Base-by-base conservation (phyloP, 1,140 invertebrate species). In the Drosophila tsacasi region DNA sequence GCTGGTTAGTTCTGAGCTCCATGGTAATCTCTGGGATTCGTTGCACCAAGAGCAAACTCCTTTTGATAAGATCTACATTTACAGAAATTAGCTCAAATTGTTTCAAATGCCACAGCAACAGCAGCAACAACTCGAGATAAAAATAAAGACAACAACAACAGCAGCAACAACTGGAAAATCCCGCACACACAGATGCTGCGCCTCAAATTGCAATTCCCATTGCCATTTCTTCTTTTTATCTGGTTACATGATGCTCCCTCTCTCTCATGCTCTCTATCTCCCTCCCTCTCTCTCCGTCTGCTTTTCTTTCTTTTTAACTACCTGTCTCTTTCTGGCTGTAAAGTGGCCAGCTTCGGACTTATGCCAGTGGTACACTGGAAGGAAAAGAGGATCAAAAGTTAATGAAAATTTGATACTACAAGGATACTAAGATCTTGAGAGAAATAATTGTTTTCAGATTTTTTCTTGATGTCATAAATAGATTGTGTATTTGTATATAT, bases 31-130 rank as follows among this genome's bases (percentile, higher is more conserved):
- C 54, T 52, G 46, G 30, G 27, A 19, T 32, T 35, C 57, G 39
- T n/a, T 44, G n/a, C 57, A 32, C 37, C 19, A 37, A 63, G 10
- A 61, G 15, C 21, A n/a, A 69, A 52, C 47, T 72, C 67, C 46
- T 72, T 71, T 63, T 69, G 75, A 77, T 78, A 52, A 69, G 76
- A 78, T 78, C 65, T 69, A 69, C 52, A 68, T 78, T 61, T 64
- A 75, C 59, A 64, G 52, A 78, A 78, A 78, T 78, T 77, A 77
- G 73, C 76, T 78, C 42, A 78, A 78, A 78, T 78, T 78, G 74
- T 78, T 69, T 78, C 73, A 77, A 78, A 78, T 78, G 74, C 76
- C 64, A 78, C 73, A 61, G 44, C 37, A 35, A 32, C 32, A 54
- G 13, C 17, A 64, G n/a, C 12, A 77, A 57, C 12, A 65, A 23